Evolutionary conservation across 2,113 vertebrate genomes (phyloP).

Genomic region (Rafetus swinhoei): DNA sequence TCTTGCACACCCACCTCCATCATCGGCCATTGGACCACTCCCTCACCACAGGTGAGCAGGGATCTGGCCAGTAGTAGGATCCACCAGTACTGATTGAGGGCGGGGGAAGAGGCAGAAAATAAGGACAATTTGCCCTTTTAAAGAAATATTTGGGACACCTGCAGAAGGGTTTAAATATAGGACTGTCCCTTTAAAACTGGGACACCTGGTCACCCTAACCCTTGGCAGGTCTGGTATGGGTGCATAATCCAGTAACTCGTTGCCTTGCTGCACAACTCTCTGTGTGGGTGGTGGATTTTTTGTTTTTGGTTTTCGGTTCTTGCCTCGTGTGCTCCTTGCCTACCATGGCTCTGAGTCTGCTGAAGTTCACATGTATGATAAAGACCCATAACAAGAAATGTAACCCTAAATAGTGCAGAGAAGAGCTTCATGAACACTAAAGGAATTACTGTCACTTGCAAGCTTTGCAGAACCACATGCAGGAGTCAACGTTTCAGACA

Average conservation of each 20-base stretch:
- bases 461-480: neutral
- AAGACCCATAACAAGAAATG: neutral
- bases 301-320: neutral
- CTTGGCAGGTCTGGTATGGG: neutral
- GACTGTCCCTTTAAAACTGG: too few species aligned
- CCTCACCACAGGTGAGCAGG: too few species aligned
- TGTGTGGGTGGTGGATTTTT: neutral
- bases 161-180: too few species aligned
- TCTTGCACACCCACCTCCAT: too few species aligned
- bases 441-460: neutral
- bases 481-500: neutral
- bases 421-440: neutral
- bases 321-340: neutral
- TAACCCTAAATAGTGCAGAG: neutral
- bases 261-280: neutral
- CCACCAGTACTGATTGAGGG: too few species aligned
- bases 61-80: too few species aligned
- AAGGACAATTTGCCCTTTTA: too few species aligned
- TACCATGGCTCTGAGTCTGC: neutral
- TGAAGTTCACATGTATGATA: neutral
- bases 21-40: too few species aligned
- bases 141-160: too few species aligned
- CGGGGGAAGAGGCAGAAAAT: too few species aligned
- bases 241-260: neutral
- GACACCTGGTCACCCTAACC: too few species aligned